These are phyloP conservation scores for Cybosia mesomella DNA, from an alignment of 2,888 invertebrate genomes.

Conservation along the genomic window DNA sequence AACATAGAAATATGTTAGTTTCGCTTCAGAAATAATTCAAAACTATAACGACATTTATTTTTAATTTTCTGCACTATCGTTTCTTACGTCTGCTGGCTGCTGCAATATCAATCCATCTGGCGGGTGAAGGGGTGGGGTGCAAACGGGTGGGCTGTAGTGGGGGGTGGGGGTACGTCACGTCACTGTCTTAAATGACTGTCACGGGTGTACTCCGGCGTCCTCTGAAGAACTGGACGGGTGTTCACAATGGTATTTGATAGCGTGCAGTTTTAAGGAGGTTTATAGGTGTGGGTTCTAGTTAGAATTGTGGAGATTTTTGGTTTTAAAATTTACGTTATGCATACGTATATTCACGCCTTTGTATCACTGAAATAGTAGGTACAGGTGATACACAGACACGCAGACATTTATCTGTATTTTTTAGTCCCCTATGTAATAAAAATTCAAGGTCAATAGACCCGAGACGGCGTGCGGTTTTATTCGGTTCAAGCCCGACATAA, in stretches of 20 bases:
- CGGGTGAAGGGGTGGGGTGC: slow-evolving; percentile 57
- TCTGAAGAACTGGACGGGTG: slow-evolving; percentile 80
- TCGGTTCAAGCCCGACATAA: too few relatives aligned
- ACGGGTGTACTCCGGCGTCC: slow-evolving; percentile 81
- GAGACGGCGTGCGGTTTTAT: too few relatives aligned
- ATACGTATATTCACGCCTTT: background rate
- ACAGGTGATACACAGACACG: too few relatives aligned
- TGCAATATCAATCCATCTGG: slow-evolving; percentile 87
- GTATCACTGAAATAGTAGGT: background rate
- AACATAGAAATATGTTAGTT: slow-evolving; percentile 20
- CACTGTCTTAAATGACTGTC: slow-evolving; percentile 87
- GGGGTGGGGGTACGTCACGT: slow-evolving; percentile 71
- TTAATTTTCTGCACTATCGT: slow-evolving; percentile 81
- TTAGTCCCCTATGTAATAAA: too few relatives aligned
- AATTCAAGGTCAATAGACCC: too few relatives aligned
- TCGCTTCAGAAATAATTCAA: slow-evolving; percentile 43
- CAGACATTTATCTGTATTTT: too few relatives aligned
- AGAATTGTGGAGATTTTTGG: background rate
- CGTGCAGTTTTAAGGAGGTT: slow-evolving; percentile 56
- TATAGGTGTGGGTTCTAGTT: slow-evolving; percentile 30
- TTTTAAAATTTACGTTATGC: background rate
- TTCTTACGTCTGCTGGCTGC: slow-evolving; percentile 83
- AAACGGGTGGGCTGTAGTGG: slow-evolving; percentile 19
- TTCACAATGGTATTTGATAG: slow-evolving; percentile 75
- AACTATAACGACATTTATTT: slow-evolving; percentile 60